These are phyloP conservation scores for Abrostola tripartita DNA, from an alignment of 2,888 invertebrate genomes.

Conservation along the genomic window DNA sequence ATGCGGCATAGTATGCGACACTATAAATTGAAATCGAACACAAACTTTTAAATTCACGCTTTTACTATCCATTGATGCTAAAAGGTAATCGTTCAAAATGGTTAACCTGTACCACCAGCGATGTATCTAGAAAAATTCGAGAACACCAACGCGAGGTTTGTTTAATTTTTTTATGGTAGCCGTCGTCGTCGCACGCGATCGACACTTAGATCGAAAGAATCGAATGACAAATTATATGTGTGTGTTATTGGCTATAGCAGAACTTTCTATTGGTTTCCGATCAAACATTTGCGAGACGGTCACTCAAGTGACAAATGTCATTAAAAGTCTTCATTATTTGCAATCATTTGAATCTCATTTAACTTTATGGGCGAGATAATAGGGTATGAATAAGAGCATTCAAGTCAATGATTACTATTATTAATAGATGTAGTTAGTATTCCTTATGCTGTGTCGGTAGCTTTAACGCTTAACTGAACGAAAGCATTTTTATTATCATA, in stretches of 20 bases:
- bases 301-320: conserved; percentile 54
- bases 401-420: conserved; percentile 20
- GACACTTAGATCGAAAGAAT: conserved; percentile 66
- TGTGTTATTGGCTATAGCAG: conserved; percentile 60
- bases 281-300: conserved; percentile 42
- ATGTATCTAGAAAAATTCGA: conserved; percentile 55
- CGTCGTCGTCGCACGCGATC: conserved; percentile 64
- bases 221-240: conserved; percentile 68
- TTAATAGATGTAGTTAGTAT: conserved; percentile 37
- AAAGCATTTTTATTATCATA: conserved; percentile 68
- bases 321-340: conserved; percentile 34
- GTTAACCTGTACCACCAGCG: conserved; percentile 31
- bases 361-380: conserved; percentile 24
- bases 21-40: conserved; percentile 75
- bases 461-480: conserved; percentile 58
- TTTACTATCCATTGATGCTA: conserved; percentile 61
- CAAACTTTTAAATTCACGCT: conserved; percentile 60
- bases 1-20: conserved; percentile 83
- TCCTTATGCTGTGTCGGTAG: conserved; percentile 49
- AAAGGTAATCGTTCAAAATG: conserved; percentile 16
- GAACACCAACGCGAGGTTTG: conserved; percentile 48
- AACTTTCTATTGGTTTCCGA: conserved; percentile 67
- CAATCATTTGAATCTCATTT: conserved; percentile 14
- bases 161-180: conserved; percentile 57
- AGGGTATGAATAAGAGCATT: conserved; percentile 10